A percentile compares a stretch with the other conserved stretches of the same genome.
Conservation (phyloP, 2,797 vertebrate species). For the Corythornis leucogaster region DNA sequence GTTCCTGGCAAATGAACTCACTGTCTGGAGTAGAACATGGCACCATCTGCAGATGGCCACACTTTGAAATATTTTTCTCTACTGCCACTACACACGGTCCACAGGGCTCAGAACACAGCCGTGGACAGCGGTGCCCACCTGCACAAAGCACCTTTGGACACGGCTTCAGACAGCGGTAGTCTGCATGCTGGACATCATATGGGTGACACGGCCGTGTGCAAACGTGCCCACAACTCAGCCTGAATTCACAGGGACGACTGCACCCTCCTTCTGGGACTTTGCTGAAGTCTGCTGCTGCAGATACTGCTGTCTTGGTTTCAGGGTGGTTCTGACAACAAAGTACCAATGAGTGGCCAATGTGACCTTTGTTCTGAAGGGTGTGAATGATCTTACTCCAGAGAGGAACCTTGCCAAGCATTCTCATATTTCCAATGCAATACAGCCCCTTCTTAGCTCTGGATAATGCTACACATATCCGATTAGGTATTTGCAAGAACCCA, state of each 20-base stretch:
- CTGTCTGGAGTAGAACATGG: slow-evolving; percentile 83
- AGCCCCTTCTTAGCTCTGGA: slow-evolving; percentile 95
- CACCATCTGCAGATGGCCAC: slow-evolving; percentile 87
- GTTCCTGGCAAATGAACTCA: slow-evolving; percentile 80
- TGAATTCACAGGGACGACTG: slow-evolving; percentile 86
- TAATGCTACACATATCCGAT: slow-evolving; percentile 92
- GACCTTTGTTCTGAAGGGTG: slow-evolving; percentile 80
- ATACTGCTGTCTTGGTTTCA: slow-evolving; percentile 76
- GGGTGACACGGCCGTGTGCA: slow-evolving; percentile 91
- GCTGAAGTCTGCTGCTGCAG: slow-evolving; percentile 82
- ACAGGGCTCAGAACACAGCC: slow-evolving; percentile 80
- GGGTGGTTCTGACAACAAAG: slow-evolving; percentile 94
- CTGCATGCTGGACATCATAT: slow-evolving; percentile 86
- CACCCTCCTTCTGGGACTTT: slow-evolving; percentile 93
- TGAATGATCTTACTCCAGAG: slow-evolving; percentile 91
- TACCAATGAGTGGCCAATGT: slow-evolving; percentile 81
- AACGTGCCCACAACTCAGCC: slow-evolving; percentile 90
- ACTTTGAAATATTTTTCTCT: slow-evolving; percentile 84
- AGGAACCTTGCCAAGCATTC: slow-evolving; percentile 84
- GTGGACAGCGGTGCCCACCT: slow-evolving; percentile 83
- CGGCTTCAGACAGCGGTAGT: slow-evolving; percentile 84
- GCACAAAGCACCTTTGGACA: slow-evolving; percentile 87
- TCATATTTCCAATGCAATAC: slow-evolving; percentile 90
- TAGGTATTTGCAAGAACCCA: slow-evolving; percentile 92
- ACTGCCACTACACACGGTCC: slow-evolving; percentile 81